Evolutionary conservation across 2,113 vertebrate species (phyloP).

Genomic region (Vulpes ferrilata): DNA sequence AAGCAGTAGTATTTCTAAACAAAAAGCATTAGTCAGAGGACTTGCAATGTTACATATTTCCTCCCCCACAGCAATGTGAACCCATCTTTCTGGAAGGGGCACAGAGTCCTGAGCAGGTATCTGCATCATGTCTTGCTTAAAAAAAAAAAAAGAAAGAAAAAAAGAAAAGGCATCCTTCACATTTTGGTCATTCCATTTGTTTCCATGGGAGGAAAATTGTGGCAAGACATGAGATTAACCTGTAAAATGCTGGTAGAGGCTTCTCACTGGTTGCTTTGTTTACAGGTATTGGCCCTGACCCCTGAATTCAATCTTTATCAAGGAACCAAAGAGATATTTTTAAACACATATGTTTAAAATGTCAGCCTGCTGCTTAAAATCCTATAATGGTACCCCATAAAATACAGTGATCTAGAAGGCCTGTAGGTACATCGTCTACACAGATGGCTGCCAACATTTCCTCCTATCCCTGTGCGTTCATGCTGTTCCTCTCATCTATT

Average conservation of each 20-base stretch:
- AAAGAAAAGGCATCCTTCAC: neutral
- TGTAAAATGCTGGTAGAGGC: neutral
- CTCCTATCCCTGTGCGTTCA: neutral
- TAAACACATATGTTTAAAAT: neutral
- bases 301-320: neutral
- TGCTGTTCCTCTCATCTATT: neutral
- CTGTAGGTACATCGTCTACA: neutral
- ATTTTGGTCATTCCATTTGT: neutral
- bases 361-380: neutral
- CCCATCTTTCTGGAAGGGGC: neutral
- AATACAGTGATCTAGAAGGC: neutral
- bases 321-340: neutral
- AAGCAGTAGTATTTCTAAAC: slow-evolving; percentile 25
- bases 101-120: neutral
- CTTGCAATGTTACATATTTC: neutral
- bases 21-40: neutral
- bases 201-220: neutral
- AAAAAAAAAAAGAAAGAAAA: neutral
- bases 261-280: neutral
- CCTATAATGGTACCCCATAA: neutral
- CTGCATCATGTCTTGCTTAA: neutral
- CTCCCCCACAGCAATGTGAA: neutral
- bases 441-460: neutral
- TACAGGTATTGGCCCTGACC: neutral
- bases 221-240: neutral